These are phyloP conservation scores for Epistrophella euchroma DNA, from an alignment of 2,888 invertebrate species.

Conservation along the genomic window DNA sequence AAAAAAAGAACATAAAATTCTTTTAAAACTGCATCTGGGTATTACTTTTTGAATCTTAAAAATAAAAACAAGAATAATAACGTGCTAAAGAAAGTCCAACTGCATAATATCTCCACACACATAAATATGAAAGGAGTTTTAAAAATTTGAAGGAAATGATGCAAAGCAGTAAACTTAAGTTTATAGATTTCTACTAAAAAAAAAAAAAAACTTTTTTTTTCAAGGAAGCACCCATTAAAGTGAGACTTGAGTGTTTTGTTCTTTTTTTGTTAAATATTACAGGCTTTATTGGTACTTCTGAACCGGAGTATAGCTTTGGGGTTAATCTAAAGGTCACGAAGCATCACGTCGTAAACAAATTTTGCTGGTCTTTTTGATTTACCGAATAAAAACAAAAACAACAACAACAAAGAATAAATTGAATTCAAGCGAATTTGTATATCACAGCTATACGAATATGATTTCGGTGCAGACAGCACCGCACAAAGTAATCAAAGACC, in stretches of 20 bases:
- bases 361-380: slow-evolving; percentile 1
- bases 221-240: neutral
- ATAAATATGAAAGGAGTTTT: neutral
- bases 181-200: neutral
- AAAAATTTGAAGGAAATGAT: slow-evolving; percentile 10
- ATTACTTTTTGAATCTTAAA: neutral
- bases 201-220: neutral
- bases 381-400: neutral
- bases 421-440: slow-evolving; percentile 2
- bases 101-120: neutral
- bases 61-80: neutral
- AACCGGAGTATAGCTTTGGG: neutral
- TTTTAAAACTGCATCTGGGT: neutral
- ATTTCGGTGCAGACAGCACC: neutral
- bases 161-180: slow-evolving; percentile 13
- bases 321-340: slow-evolving; percentile 8
- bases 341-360: slow-evolving; percentile 10
- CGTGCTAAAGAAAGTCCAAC: slow-evolving; percentile 4
- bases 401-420: slow-evolving; percentile 6
- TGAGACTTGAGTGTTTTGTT: neutral
- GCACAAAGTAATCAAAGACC: slow-evolving; percentile 24
- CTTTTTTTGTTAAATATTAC: neutral
- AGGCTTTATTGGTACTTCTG: neutral
- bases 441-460: neutral
- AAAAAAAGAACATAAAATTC: neutral